These are phyloP conservation scores for Poeciliopsis paucimaculata DNA, from an alignment of 2,797 vertebrate species.

Conservation along the genomic window DNA sequence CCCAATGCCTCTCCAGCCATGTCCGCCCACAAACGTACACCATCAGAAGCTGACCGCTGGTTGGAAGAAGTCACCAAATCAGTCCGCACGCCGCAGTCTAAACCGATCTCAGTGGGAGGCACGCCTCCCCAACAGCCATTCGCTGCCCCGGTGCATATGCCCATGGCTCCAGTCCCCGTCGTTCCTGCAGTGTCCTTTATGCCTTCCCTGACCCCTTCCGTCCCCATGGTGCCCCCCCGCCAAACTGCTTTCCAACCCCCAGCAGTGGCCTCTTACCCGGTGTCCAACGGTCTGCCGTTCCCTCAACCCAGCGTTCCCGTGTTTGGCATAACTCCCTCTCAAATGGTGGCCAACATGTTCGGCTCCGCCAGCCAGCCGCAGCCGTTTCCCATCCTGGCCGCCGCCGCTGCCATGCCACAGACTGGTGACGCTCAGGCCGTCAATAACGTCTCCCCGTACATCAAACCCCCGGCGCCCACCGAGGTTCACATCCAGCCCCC, in stretches of 20 bases:
- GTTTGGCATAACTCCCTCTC: constrained; percentile 96
- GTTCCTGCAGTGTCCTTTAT: constrained; percentile 83
- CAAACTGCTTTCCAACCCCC: constrained; percentile 85
- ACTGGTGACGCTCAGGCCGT: constrained; percentile 67
- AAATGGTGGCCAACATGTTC: constrained; percentile 97
- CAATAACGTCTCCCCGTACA: constrained; percentile 70
- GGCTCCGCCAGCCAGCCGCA: constrained; percentile 89
- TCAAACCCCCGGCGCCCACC: constrained; percentile 59
- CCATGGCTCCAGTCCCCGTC: constrained; percentile 70
- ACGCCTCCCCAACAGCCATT: constrained; percentile 54
- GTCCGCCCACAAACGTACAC: constrained; percentile 90
- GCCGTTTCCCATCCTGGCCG: constrained; percentile 72
- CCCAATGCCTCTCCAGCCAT: constrained; percentile 68
- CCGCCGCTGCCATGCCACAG: constrained; percentile 60
- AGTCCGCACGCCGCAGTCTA: constrained; percentile 83
- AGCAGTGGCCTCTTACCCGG: constrained; percentile 81
- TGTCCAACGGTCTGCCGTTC: constrained; percentile 91
- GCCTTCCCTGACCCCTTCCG: constrained; percentile 79
- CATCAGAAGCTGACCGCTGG: constrained; percentile 97
- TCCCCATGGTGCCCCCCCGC: constrained; percentile 86
- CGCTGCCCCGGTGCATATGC: constrained; percentile 62
- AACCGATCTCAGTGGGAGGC: constrained; percentile 47
- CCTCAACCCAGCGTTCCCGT: constrained; percentile 88
- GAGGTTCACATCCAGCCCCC: constrained; percentile 51
- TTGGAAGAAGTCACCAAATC: constrained; percentile 96